Percentiles rank a stretch among this genome's conserved stretches.
Evolutionary conservation across 1,140 invertebrate genomes (phyloP).

Genomic region (Sitophilus oryzae): DNA sequence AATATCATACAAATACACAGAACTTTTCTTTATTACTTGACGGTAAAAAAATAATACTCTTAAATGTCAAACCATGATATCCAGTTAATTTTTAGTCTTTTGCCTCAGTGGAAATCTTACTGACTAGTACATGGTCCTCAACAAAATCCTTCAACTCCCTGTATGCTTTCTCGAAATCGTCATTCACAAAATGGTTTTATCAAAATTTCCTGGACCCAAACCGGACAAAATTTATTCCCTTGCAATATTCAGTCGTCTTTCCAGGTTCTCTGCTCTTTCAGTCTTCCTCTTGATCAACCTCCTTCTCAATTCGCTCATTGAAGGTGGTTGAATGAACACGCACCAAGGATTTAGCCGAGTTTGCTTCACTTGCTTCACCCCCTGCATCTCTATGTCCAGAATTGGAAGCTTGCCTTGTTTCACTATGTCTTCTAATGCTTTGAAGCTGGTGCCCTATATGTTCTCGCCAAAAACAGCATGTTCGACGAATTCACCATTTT

Average conservation of each 20-base stretch:
- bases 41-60: no score
- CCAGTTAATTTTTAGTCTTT: no score
- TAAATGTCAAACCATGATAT: no score
- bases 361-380: slow-evolving; percentile 85
- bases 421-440: slow-evolving; percentile 75
- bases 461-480: slow-evolving; percentile 87
- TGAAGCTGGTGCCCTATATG: slow-evolving; percentile 92
- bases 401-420: slow-evolving; percentile 78
- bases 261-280: slow-evolving; percentile 81
- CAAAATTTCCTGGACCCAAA: slow-evolving; percentile 74
- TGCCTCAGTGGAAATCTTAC: no score
- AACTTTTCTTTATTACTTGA: no score
- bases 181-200: slow-evolving; percentile 88
- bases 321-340: slow-evolving; percentile 90
- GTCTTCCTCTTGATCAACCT: slow-evolving; percentile 74
- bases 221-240: slow-evolving; percentile 78
- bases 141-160: slow-evolving; percentile 63
- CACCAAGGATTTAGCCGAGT: slow-evolving; percentile 76
- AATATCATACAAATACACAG: no score
- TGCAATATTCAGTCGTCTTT: slow-evolving; percentile 67
- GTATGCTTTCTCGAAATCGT: slow-evolving; percentile 86
- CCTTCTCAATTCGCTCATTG: slow-evolving; percentile 68
- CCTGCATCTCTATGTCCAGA: slow-evolving; percentile 93
- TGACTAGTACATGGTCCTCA: slow-evolving; percentile 27
- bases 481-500: slow-evolving; percentile 85